phyloP scores from a whole-genome alignment of 2,113 vertebrate species.

The Phyllopteryx taeniolatus region DNA sequence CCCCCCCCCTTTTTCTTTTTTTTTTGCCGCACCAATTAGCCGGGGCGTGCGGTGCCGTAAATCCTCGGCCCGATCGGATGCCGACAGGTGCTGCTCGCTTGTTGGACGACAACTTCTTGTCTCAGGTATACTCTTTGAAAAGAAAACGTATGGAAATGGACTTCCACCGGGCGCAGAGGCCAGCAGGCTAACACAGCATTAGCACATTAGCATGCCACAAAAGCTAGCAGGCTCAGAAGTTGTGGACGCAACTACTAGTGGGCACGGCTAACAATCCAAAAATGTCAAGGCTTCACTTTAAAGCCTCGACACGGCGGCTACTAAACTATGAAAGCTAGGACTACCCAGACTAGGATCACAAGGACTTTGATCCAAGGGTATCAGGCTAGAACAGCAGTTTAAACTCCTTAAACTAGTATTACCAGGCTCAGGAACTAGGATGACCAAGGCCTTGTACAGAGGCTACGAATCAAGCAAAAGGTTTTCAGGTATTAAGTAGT shows the following conservation, averaged over 20 bases:
- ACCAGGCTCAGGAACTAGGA: too few species aligned
- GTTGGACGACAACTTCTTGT: constrained; percentile 59
- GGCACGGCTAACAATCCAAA: not conserved
- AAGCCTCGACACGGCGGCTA: not conserved
- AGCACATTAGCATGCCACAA: too few species aligned
- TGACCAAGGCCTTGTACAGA: not conserved
- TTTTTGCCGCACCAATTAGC: constrained; percentile 21
- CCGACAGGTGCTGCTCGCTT: constrained; percentile 57
- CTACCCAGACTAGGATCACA: too few species aligned
- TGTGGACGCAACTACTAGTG: not conserved
- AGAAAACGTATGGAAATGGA: not conserved
- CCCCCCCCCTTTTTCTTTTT: not conserved
- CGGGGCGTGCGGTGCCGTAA: constrained; percentile 28
- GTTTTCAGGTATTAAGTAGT: too few species aligned
- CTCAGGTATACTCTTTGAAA: not conserved
- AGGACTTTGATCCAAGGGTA: too few species aligned
- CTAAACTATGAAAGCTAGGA: too few species aligned
- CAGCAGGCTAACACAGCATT: too few species aligned
- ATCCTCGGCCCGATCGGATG: constrained; percentile 41
- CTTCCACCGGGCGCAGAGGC: too few species aligned
- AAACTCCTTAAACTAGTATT: too few species aligned
- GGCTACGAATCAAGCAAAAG: not conserved
- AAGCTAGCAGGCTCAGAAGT: too few species aligned
- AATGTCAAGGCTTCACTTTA: not conserved
- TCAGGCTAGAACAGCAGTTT: too few species aligned